phyloP scores from a whole-genome alignment of 1,140 invertebrate genomes.

The Teleogryllus occipitalis region DNA sequence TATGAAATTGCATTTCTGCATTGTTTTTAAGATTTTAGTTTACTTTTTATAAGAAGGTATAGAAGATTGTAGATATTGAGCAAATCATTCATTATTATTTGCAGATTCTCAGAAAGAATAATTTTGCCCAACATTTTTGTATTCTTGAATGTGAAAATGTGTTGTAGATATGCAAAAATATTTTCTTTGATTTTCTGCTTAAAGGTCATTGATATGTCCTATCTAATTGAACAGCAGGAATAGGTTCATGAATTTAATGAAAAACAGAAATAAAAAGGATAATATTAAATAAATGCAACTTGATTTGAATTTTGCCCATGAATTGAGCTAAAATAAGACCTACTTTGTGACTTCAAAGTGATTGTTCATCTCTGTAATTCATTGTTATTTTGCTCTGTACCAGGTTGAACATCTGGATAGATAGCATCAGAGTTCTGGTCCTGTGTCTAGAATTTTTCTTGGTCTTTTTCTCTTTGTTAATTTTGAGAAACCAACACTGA shows the following conservation, averaged over 20 bases:
- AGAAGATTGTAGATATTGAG: background rate
- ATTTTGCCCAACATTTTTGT: background rate
- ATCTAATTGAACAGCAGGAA: background rate
- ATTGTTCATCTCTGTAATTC: background rate
- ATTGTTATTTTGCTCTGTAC: background rate
- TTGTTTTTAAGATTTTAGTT: background rate
- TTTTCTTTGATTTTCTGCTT: background rate
- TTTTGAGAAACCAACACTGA: no score
- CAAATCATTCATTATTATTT: background rate
- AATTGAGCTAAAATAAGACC: no score
- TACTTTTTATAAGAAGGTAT: background rate
- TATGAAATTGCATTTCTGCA: background rate
- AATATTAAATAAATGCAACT: no score
- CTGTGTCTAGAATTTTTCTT: background rate
- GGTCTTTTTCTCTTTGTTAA: background rate
- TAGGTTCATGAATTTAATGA: no score
- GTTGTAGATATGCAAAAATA: background rate
- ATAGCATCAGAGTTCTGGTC: background rate
- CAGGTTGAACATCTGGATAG: background rate
- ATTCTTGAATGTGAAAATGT: background rate
- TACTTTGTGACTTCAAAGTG: background rate
- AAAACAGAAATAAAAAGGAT: no score
- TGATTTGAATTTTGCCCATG: no score
- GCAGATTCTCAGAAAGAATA: background rate
- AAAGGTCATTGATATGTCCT: background rate